Conservation (phyloP, 2,113 vertebrate genomes). For the Osmerus eperlanus region DNA sequence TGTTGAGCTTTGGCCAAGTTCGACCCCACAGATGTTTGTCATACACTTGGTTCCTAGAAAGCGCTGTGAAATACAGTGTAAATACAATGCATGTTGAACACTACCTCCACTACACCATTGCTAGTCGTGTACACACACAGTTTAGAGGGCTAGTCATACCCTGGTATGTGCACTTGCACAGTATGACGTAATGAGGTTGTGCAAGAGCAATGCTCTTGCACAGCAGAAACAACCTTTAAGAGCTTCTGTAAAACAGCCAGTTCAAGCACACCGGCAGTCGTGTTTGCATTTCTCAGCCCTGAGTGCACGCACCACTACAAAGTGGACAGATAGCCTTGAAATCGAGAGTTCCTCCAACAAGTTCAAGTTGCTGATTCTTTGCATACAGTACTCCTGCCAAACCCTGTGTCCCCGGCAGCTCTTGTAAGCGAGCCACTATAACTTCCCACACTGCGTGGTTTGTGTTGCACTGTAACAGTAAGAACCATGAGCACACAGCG, state of each 20-base stretch:
- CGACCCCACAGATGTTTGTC: neutral
- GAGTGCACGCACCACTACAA: neutral
- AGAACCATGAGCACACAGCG: neutral
- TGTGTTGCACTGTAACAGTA: slow-evolving; percentile 3
- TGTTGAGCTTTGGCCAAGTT: neutral
- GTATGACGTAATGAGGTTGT: slow-evolving; percentile 4
- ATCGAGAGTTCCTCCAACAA: neutral
- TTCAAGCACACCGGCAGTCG: neutral
- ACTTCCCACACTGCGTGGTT: slow-evolving; percentile 9
- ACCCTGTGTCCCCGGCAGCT: neutral
- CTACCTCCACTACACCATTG: too few species aligned
- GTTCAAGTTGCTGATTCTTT: neutral
- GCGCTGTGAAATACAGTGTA: too few species aligned
- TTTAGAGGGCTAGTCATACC: too few species aligned
- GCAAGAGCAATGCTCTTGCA: neutral
- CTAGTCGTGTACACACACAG: too few species aligned
- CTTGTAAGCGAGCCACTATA: neutral
- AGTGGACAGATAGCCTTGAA: neutral
- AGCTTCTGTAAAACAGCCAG: slow-evolving; percentile 6
- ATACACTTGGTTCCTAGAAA: neutral
- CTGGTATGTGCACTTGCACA: neutral
- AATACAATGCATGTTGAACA: too few species aligned
- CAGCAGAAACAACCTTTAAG: neutral
- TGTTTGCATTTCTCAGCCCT: neutral
- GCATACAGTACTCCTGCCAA: neutral